Evolutionary conservation across 1,140 invertebrate species (phyloP).

Genomic region (Aphelinus atriplicis): DNA sequence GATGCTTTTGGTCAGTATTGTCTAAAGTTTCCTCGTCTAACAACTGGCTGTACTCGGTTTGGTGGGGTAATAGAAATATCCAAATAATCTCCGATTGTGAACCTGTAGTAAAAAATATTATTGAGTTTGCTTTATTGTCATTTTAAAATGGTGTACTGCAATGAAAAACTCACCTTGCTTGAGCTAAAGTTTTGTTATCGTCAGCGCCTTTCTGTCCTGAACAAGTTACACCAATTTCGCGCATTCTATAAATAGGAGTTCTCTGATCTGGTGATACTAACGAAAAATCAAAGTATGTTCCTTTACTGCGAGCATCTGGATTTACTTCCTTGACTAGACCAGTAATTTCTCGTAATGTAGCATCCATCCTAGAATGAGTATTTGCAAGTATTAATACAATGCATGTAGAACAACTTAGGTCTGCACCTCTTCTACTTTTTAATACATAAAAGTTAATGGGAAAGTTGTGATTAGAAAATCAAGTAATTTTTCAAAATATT

Average conservation of each 20-base stretch:
- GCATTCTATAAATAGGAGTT: slow-evolving; percentile 84
- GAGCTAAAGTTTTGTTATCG: slow-evolving; percentile 89
- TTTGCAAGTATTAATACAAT: slow-evolving; percentile 7
- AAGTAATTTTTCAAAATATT: slow-evolving; percentile 32
- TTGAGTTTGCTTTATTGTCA: background rate
- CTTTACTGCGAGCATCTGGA: slow-evolving; percentile 92
- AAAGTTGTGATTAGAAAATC: too few species aligned
- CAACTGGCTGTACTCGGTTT: slow-evolving; percentile 75
- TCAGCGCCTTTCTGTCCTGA: slow-evolving; percentile 92
- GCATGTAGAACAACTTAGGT: background rate
- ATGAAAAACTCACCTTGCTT: slow-evolving; percentile 66
- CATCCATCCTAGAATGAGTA: slow-evolving; percentile 81
- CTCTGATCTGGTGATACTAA: slow-evolving; percentile 90
- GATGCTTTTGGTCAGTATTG: slow-evolving; percentile 67
- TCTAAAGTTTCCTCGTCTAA: slow-evolving; percentile 69
- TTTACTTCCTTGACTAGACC: slow-evolving; percentile 97
- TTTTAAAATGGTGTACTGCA: slow-evolving; percentile 5
- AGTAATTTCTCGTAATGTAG: slow-evolving; percentile 94
- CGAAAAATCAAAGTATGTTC: slow-evolving; percentile 98
- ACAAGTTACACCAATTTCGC: slow-evolving; percentile 94
- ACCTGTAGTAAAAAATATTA: slow-evolving; percentile 66
- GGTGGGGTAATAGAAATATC: slow-evolving; percentile 97
- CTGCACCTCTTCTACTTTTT: too few species aligned
- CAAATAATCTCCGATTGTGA: slow-evolving; percentile 94
- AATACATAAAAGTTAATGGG: slow-evolving; percentile 1